Conservation (phyloP, 2,797 vertebrate genomes). For the Delichon dasypus region DNA sequence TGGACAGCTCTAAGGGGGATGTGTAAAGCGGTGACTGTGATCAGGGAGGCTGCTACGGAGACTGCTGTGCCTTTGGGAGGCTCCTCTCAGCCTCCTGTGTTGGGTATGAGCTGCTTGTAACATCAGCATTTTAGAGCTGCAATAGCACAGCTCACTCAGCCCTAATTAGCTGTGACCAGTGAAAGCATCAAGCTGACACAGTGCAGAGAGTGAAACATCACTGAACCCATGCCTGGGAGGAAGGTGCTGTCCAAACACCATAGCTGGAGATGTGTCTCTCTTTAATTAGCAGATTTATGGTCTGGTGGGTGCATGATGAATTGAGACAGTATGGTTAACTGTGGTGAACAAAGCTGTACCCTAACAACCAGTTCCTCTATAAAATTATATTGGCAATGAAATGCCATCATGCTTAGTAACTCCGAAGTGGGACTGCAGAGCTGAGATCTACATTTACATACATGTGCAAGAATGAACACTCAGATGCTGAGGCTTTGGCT, state of each 20-base stretch:
- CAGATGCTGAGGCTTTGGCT: background rate
- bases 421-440: background rate
- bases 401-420: background rate
- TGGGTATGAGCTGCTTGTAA: background rate
- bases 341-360: background rate
- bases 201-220: background rate
- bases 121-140: background rate
- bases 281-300: conserved; percentile 31
- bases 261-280: background rate
- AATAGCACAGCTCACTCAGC: background rate
- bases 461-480: background rate
- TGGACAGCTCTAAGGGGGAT: background rate
- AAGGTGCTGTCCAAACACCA: background rate
- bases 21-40: fast-evolving
- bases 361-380: background rate
- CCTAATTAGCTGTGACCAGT: conserved; percentile 26
- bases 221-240: background rate
- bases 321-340: background rate
- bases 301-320: background rate
- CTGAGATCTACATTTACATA: background rate
- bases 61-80: background rate
- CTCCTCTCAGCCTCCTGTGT: background rate
- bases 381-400: background rate
- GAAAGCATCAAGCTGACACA: background rate
- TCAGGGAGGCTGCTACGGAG: background rate